Evolutionary conservation across 2,797 vertebrate species (phyloP).

Genomic region (Australoheros facetus): DNA sequence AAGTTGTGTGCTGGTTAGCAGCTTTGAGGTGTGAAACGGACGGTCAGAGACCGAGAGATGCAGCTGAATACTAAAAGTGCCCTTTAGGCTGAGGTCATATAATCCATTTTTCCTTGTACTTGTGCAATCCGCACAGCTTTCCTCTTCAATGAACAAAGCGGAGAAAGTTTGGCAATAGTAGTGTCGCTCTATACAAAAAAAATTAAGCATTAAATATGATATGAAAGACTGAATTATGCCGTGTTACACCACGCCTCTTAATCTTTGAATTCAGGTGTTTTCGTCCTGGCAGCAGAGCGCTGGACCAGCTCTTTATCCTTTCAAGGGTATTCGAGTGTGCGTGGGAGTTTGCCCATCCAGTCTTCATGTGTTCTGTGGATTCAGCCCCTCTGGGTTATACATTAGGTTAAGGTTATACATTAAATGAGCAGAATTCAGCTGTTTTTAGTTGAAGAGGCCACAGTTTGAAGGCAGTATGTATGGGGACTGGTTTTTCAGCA

Average conservation of each 20-base stretch:
- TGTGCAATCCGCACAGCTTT: not conserved
- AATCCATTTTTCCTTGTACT: not conserved
- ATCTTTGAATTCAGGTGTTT: not conserved
- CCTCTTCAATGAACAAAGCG: not conserved
- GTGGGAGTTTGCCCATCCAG: no score
- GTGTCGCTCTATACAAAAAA: not conserved
- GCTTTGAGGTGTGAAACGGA: not conserved
- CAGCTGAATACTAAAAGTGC: not conserved
- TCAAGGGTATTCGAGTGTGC: no score
- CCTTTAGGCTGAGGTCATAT: no score
- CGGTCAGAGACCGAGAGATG: no score
- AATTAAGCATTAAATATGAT: not conserved
- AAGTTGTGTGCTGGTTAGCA: not conserved
- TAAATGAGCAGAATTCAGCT: not conserved
- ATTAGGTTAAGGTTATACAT: no score
- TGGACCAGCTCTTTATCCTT: no score
- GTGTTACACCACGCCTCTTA: not conserved
- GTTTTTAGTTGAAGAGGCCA: not conserved
- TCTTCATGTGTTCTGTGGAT: no score
- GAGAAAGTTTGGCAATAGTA: not conserved
- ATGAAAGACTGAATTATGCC: not conserved
- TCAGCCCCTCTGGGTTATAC: no score
- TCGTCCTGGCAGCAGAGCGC: not conserved
- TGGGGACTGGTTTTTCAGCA: not conserved
- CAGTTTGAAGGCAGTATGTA: not conserved